Conservation (phyloP, 2,113 vertebrate genomes). For the Mesocricetus auratus region DNA sequence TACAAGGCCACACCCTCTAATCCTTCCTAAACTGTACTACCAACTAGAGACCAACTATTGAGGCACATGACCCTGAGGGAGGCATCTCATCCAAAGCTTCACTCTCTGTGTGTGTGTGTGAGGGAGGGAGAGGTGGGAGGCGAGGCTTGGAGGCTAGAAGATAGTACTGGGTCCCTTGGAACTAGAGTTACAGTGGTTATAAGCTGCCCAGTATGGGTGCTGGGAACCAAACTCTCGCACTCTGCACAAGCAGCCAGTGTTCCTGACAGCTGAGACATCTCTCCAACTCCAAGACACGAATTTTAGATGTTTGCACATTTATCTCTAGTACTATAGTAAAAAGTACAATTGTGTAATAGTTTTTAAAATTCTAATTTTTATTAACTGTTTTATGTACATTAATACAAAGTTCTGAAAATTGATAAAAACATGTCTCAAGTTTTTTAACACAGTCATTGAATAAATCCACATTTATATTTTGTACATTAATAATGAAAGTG, state of each 20-base stretch:
- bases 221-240: not conserved
- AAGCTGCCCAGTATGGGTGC: not conserved
- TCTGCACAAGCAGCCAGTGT: not conserved
- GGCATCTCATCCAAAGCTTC: not conserved
- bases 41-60: not conserved
- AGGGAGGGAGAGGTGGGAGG: no score
- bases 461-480: constrained; percentile 65
- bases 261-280: not conserved
- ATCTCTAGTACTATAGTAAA: constrained; percentile 28
- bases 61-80: no score
- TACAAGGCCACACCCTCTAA: not conserved
- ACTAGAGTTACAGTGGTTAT: not conserved
- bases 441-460: constrained; percentile 58
- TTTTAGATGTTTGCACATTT: constrained; percentile 24
- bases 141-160: not conserved
- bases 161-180: not conserved
- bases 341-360: constrained; percentile 49
- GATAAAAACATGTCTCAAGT: constrained; percentile 68
- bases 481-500: constrained; percentile 62
- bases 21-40: not conserved
- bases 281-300: not conserved
- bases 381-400: constrained; percentile 75
- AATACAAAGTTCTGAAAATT: constrained; percentile 66
- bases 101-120: no score
- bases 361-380: constrained; percentile 69